These are phyloP conservation scores for Galbula dea DNA, from an alignment of 2,113 vertebrate genomes.

Conservation along the genomic window DNA sequence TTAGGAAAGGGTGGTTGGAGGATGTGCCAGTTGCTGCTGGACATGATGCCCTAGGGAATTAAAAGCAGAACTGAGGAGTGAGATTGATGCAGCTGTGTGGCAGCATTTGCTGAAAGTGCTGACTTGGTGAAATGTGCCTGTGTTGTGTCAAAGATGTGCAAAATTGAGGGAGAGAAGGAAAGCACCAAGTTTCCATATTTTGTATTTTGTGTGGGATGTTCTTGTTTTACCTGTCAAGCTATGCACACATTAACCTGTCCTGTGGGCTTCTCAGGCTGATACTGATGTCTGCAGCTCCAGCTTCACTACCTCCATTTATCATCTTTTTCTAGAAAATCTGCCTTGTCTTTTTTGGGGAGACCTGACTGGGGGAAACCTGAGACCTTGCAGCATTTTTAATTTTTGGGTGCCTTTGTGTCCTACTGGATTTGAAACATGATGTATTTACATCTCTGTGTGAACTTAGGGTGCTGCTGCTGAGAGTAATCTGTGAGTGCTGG, in stretches of 20 bases:
- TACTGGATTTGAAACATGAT: background rate
- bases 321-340: background rate
- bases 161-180: background rate
- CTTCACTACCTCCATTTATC: background rate
- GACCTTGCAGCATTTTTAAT: background rate
- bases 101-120: fast-evolving
- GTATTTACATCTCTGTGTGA: fast-evolving
- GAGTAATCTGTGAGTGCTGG: fast-evolving
- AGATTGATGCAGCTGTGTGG: fast-evolving
- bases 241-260: fast-evolving
- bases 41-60: background rate
- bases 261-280: fast-evolving
- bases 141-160: background rate
- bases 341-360: background rate
- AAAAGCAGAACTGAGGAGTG: background rate
- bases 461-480: background rate
- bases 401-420: background rate
- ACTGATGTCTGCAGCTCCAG: fast-evolving
- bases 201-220: background rate
- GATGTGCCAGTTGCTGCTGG: fast-evolving
- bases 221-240: background rate
- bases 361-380: background rate
- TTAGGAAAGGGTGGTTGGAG: background rate
- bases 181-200: background rate
- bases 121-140: fast-evolving